Conservation (phyloP, 1,140 invertebrate genomes). For the Saccostrea cuccullata region DNA sequence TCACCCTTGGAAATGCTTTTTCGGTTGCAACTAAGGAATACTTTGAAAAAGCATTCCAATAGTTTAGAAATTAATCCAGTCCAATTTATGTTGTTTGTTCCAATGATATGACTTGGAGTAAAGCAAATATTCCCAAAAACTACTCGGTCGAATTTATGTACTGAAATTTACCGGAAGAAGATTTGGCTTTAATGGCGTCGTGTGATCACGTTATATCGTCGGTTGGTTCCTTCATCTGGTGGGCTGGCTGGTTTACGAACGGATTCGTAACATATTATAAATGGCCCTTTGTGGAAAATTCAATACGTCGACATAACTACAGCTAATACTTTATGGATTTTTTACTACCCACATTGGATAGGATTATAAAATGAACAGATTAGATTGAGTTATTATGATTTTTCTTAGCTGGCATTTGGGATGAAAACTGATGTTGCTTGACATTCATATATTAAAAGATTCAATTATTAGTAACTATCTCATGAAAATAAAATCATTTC, state of each 20-base stretch:
- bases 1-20: conserved; percentile 54
- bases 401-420: too few species aligned
- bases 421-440: too few species aligned
- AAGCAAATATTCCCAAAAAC: conserved; percentile 47
- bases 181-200: conserved; percentile 62
- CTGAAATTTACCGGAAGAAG: conserved; percentile 54
- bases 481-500: too few species aligned
- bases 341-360: conserved; percentile 60
- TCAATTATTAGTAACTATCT: too few species aligned
- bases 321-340: conserved; percentile 55
- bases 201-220: conserved; percentile 71
- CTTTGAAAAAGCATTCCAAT: conserved; percentile 53
- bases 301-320: conserved; percentile 42
- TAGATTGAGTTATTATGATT: too few species aligned
- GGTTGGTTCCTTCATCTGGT: conserved; percentile 72
- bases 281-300: conserved; percentile 55
- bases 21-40: conserved; percentile 55
- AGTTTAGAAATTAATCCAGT: conserved; percentile 49
- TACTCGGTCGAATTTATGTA: conserved; percentile 29
- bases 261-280: conserved; percentile 69
- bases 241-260: conserved; percentile 68
- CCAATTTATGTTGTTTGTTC: conserved; percentile 58
- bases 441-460: too few species aligned
- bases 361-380: conserved; percentile 30
- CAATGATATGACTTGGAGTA: conserved; percentile 54